These are phyloP conservation scores for Gadus chalcogrammus DNA, from an alignment of 2,113 vertebrate genomes.

Conservation along the genomic window DNA sequence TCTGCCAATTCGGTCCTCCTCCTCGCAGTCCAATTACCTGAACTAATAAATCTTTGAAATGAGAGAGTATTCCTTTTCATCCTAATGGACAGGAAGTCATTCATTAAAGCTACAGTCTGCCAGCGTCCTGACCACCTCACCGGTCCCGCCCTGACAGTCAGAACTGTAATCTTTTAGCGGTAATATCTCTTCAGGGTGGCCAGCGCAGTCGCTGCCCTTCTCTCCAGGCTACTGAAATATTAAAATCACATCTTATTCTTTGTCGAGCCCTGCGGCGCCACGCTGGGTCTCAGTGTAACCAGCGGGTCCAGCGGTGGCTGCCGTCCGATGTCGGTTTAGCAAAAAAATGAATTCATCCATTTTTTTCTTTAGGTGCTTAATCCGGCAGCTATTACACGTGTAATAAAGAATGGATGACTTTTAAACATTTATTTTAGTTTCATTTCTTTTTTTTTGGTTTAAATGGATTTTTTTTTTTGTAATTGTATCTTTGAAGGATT, in stretches of 20 bases:
- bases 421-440: conserved; percentile 55
- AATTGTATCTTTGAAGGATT: conserved; percentile 20
- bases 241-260: conserved; percentile 71
- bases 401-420: conserved; percentile 66
- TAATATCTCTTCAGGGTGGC: conserved; percentile 60
- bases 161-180: conserved; percentile 71
- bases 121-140: conserved; percentile 59
- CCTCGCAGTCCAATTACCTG: conserved; percentile 77
- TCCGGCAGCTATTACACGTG: conserved; percentile 53
- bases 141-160: conserved; percentile 67
- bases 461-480: conserved; percentile 22
- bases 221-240: conserved; percentile 74
- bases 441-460: conserved; percentile 38
- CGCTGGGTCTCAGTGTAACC: conserved; percentile 47
- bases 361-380: conserved; percentile 58
- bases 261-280: conserved; percentile 57
- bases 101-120: conserved; percentile 67
- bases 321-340: conserved; percentile 52
- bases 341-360: conserved; percentile 37
- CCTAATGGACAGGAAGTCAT: conserved; percentile 80
- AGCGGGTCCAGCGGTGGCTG: conserved; percentile 35
- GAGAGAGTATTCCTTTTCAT: conserved; percentile 69
- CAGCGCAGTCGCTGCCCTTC: conserved; percentile 33
- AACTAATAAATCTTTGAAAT: conserved; percentile 75
- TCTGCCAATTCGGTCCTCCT: conserved; percentile 58